These are phyloP conservation scores for Microplitis mediator DNA, from an alignment of 1,140 invertebrate species.

Conservation along the genomic window DNA sequence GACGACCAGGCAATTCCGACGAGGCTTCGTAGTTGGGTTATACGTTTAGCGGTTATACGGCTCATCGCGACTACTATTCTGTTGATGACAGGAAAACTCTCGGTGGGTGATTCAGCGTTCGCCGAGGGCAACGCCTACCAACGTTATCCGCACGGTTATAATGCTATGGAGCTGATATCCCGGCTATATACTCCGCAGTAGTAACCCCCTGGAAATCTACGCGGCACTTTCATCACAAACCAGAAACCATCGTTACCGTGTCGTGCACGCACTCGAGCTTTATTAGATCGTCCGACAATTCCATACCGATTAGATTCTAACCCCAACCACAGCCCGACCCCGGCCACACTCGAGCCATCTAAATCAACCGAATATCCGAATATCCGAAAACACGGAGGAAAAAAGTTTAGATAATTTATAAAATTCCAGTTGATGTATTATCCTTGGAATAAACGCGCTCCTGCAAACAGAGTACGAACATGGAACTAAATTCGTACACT, in stretches of 20 bases:
- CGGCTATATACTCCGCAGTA: neutral
- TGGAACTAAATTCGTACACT: conserved; percentile 41
- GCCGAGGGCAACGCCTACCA: conserved; percentile 60
- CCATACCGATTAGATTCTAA: too few species aligned
- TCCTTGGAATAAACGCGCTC: conserved; percentile 23
- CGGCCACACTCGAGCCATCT: too few species aligned
- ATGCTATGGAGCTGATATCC: conserved; percentile 48
- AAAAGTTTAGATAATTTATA: too few species aligned
- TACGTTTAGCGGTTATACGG: neutral
- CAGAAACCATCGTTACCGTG: conserved; percentile 23
- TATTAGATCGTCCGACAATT: neutral
- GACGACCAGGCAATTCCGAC: conserved; percentile 55
- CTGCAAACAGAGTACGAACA: conserved; percentile 58
- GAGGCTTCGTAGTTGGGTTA: conserved; percentile 44
- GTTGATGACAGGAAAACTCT: conserved; percentile 54
- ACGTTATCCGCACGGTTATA: conserved; percentile 49
- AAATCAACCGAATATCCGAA: too few species aligned
- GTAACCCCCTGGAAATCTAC: conserved; percentile 34
- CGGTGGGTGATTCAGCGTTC: conserved; percentile 62
- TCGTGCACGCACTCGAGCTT: conserved; percentile 32
- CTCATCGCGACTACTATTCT: conserved; percentile 24
- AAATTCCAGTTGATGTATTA: conserved; percentile 13
- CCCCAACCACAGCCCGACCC: too few species aligned
- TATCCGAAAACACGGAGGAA: too few species aligned
- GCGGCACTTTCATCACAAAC: conserved; percentile 44